Conservation (phyloP, 2,888 invertebrate genomes). For the Anorthoa munda region DNA sequence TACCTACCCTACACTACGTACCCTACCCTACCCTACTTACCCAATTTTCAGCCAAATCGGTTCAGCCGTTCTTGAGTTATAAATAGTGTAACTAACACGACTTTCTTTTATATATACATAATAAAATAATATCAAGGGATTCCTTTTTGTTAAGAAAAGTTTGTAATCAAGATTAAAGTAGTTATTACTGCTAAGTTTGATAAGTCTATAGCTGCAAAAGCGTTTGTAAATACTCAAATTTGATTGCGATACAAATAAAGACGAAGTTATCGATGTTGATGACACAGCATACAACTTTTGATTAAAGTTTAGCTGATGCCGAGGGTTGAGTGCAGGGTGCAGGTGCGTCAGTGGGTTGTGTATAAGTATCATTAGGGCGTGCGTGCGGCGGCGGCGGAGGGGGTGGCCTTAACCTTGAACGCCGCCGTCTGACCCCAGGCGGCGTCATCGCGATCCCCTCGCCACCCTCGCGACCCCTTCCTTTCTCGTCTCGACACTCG, state of each 20-base stretch:
- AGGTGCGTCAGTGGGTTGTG: slow-evolving; percentile 54
- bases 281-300: slow-evolving; percentile 9
- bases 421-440: slow-evolving; percentile 85
- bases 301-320: slow-evolving; percentile 2
- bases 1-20: too few species aligned
- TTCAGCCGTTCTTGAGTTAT: too few species aligned
- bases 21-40: too few species aligned
- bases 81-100: too few species aligned
- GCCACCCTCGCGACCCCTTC: slow-evolving; percentile 71
- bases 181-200: not conserved
- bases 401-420: slow-evolving; percentile 89
- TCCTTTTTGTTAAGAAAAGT: too few species aligned
- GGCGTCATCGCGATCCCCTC: slow-evolving; percentile 72
- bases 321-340: slow-evolving; percentile 49
- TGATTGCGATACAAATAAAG: not conserved
- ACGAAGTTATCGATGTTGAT: not conserved
- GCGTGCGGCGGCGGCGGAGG: slow-evolving; percentile 62
- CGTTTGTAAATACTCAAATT: not conserved
- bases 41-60: too few species aligned
- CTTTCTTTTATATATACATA: too few species aligned
- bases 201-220: not conserved
- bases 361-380: slow-evolving; percentile 74
- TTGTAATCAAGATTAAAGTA: not conserved
- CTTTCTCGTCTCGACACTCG: slow-evolving; percentile 76
- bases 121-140: too few species aligned